These are phyloP conservation scores for Anthophora plumipes DNA, from an alignment of 2,888 invertebrate species.

Conservation along the genomic window DNA sequence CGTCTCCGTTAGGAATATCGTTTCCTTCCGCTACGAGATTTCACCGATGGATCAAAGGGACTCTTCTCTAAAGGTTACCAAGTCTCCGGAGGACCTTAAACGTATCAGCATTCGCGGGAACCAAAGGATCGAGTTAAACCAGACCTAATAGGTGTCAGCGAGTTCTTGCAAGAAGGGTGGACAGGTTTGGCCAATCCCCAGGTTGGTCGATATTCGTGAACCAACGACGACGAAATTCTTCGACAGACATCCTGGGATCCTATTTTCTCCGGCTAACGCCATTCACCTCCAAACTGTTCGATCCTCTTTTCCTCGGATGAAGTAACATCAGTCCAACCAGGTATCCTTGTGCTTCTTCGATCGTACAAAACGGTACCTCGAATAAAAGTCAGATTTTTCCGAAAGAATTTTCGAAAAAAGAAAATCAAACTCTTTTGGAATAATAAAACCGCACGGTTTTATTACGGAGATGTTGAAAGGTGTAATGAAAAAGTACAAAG, in stretches of 20 bases:
- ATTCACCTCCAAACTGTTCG: constrained; percentile 4
- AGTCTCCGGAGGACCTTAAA: constrained; percentile 49
- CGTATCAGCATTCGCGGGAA: constrained; percentile 44
- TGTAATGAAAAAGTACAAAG: too few relatives aligned
- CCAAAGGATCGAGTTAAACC: constrained; percentile 41
- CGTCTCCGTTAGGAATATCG: constrained; percentile 28
- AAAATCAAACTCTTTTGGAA: not conserved
- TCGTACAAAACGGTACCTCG: not conserved
- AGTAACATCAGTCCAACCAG: not conserved
- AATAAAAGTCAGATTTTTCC: not conserved
- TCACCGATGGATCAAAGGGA: constrained; percentile 37
- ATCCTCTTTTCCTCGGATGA: constrained; percentile 2
- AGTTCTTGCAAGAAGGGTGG: constrained; percentile 28
- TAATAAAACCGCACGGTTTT: not conserved
- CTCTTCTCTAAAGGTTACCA: constrained; percentile 37
- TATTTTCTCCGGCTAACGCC: constrained; percentile 8
- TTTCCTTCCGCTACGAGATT: constrained; percentile 14
- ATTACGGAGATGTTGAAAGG: too few relatives aligned
- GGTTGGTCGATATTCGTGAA: constrained; percentile 38
- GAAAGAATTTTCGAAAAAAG: too few relatives aligned
- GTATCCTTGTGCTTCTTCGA: not conserved
- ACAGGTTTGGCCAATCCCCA: constrained; percentile 28
- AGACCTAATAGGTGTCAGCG: constrained; percentile 55
- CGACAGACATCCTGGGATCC: constrained; percentile 8
- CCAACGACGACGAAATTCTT: constrained; percentile 22